Evolutionary conservation across 1,140 invertebrate species (phyloP).

Genomic region (Anastrepha ludens): DNA sequence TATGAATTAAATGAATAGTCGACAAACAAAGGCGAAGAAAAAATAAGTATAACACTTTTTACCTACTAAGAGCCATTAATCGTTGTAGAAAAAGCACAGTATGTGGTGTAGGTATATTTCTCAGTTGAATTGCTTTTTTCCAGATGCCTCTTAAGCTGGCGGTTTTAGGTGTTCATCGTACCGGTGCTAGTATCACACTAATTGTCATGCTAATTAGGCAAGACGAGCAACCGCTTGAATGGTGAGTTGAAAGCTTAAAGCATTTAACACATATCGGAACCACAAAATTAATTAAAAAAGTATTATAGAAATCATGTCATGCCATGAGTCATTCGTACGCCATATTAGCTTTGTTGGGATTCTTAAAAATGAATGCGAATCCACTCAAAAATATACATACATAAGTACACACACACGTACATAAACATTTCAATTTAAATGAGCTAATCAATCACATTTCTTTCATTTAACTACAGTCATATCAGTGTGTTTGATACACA

Average conservation of each 20-base stretch:
- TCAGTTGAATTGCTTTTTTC: background rate
- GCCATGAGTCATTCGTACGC: background rate
- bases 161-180: conserved; percentile 12
- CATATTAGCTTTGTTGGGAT: conserved; percentile 9
- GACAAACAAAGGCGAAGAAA: background rate
- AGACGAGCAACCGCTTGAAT: conserved; percentile 36
- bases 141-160: background rate
- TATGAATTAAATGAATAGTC: background rate
- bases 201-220: conserved; percentile 46
- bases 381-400: no score
- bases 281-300: background rate
- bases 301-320: conserved; percentile 12
- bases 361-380: background rate
- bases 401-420: no score
- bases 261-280: conserved; percentile 3
- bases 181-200: conserved; percentile 44
- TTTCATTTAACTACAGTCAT: background rate
- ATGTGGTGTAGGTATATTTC: background rate
- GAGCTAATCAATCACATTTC: background rate
- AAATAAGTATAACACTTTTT: background rate
- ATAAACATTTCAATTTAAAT: background rate
- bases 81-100: background rate
- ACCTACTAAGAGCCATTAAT: background rate
- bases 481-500: no score
- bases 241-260: background rate